Base-by-base conservation (phyloP, 2,113 vertebrate genomes). In the Glareola pratincola region DNA sequence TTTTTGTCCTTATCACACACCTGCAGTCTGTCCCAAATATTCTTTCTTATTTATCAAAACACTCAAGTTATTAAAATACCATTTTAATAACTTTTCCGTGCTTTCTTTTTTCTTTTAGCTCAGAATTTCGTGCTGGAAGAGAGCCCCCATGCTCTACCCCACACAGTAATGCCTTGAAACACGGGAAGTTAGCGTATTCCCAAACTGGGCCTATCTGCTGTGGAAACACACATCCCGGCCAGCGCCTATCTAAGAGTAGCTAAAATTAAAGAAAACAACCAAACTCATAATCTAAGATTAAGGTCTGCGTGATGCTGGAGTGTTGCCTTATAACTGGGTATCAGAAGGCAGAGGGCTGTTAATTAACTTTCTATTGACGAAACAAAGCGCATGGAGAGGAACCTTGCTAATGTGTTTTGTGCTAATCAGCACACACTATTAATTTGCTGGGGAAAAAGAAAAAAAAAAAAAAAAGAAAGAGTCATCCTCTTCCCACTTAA, bases 301-400 rank as follows among this genome's bases (percentile, higher is more conserved):
- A 73, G 81, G 71, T 48, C 86, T 75, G 63, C 14, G 57, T 30
- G 23, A 83, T 27, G 47, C 62, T 36, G 13, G 39, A 86, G 56
- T 22, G 53, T 45, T 68, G 56, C 26, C 26, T 86, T 79, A 19
- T 73, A 88, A 73, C 80, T 47, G 63, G 16, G 45, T 78, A 92
- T 91, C 88, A 95, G 92, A 95, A 95, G 75, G 88, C 85, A 88
- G 85, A 94, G 77, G 91, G 73, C 24, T 95, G 84, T 93, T 96
- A 96, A 97, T 97, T 96, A 97, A 97, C 94, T 97, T 97, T 85
- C 91, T 96, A 66, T 74, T 94, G 94, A 96, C 0, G 34, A 97
- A 96, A 95, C 80, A 94, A 95, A 95, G 84, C 59, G 0, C 75
- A 51, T 4, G 53, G 95, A 96, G 88, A 96, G 47, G 87, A 96